Evolutionary conservation across 1,140 invertebrate species (phyloP), one percentile per base, ranked within the genome.

Genomic region (Ceratina australensis): DNA sequence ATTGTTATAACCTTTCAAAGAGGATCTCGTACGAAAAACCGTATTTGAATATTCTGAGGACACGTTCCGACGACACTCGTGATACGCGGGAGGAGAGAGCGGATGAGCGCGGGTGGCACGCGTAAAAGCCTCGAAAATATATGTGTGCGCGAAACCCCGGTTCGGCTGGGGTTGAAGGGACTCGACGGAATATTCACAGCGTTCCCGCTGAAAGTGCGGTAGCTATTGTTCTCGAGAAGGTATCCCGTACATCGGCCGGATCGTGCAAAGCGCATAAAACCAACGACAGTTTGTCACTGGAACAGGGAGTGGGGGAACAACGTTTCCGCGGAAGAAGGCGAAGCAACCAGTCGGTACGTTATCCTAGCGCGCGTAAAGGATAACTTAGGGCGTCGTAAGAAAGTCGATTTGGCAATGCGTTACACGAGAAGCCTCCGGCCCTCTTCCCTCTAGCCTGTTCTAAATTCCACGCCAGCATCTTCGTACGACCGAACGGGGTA

Each of bases 391-490:
- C 63, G 67, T 84, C 85, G 81, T 86, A 86, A 84, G 85, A 87
- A 86, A 86, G 85, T 86, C 85, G 85, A 87, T 87, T 87, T 86
- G 84, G 84, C 85, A 84, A 87, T 86, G 85, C 75, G 84, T 86
- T 86, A 86, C 73, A 80, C 42, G 79, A 59, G 68, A 47, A 71
- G 49, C 50, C 22, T 54, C 67, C 15, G 50, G 22, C 47, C 52
- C 42, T 4, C 50, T 33, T 22, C 60, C 22, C n/a, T 22, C 10
- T n/a, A 15, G 49, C 3, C n/a, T 72, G 75, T 42, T 84, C 78
- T 47, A 81, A 68, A 82, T 83, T 83, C 76, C 57, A 63, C 67
- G 72, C 73, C 57, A 79, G 71, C 79, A 74, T 79, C 52, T 75
- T 78, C 24, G 42, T 52, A 66, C 61, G 59, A 85, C 80, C 78